Conservation (phyloP, 2,797 vertebrate genomes). For the Macropodus opercularis region DNA sequence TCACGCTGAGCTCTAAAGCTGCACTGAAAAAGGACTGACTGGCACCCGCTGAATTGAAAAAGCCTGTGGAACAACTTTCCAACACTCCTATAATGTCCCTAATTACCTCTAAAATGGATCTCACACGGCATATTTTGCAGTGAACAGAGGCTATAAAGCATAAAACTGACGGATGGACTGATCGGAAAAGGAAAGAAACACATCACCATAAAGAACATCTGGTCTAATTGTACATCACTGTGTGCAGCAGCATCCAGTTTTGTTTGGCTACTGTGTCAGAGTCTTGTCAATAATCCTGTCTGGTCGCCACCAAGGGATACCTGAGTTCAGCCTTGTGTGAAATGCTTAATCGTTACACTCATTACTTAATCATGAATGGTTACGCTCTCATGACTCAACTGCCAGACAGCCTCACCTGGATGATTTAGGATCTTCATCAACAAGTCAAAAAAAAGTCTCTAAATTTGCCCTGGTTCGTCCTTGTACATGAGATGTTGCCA, state of each 20-base stretch:
- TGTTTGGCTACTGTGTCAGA: conserved; percentile 43
- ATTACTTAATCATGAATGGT: no score
- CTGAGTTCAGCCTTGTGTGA: conserved; percentile 25
- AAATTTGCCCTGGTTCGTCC: not conserved
- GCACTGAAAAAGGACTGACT: not conserved
- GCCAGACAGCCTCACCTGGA: no score
- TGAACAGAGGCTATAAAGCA: no score
- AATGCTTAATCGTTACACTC: conserved; percentile 16
- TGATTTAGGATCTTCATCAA: no score
- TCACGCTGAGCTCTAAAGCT: not conserved
- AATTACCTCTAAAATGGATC: no score
- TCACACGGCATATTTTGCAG: no score
- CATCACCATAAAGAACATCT: not conserved
- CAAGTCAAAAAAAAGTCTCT: no score
- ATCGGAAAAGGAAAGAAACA: no score
- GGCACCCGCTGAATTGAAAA: not conserved
- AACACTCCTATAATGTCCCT: no score
- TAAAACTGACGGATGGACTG: no score
- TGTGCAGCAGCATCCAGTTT: conserved; percentile 24
- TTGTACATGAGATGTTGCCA: conserved; percentile 1
- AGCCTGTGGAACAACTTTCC: no score
- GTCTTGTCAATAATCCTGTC: conserved; percentile 42
- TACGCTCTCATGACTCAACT: no score
- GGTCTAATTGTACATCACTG: not conserved
- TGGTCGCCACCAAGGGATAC: conserved; percentile 24